Base-by-base conservation (phyloP, 2,113 vertebrate species). In the Mustela lutreola region DNA sequence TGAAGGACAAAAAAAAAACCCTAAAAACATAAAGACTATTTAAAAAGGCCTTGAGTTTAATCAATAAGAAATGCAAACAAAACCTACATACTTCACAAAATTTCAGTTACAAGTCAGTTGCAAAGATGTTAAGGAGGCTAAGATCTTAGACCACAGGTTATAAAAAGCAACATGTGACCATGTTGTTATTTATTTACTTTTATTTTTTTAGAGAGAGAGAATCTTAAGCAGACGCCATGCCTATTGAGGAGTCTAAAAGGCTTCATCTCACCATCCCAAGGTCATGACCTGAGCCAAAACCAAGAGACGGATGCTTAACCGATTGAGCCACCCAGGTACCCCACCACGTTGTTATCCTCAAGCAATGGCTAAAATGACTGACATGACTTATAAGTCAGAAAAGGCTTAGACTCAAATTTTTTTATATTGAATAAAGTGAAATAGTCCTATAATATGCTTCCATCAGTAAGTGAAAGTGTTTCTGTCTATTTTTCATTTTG, bases 1-100 rank as follows among this genome's bases (percentile, higher is more conserved):
- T 73, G 80, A 82, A 93, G 36, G 5, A 78, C 18, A 97, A 85
- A 91, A 85, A 36, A 36, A 91, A 81, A 97, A 10, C 45, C 67
- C 31, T 42, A 53, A 82, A 93, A 80, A 81, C 28, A 85, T 12
- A 67, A 81, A 85, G 31, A 24, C 12, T 42, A 18, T 76, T 48
- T 0, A 18, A 65, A 19, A 26, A 14, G 19, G 2, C 31, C 63
- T 53, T 91, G n/a, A 48, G 50, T 88, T 84, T 88, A 90, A 60
- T 10, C 60, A 81, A 56, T 26, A 88, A 10, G 36, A 93, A 97
- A 86, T 79, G n/a, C 33, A 78, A 92, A 86, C 36, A 89, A 83
- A 96, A 65, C 15, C 39, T 60, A 75, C 19, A 58, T 15, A 75
- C 10, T 87, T 89, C 14, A 33, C 0, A 63, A 94, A 88, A 42